These are phyloP conservation scores for Sebastes nivosus DNA, from an alignment of 2,797 vertebrate genomes.

Conservation along the genomic window DNA sequence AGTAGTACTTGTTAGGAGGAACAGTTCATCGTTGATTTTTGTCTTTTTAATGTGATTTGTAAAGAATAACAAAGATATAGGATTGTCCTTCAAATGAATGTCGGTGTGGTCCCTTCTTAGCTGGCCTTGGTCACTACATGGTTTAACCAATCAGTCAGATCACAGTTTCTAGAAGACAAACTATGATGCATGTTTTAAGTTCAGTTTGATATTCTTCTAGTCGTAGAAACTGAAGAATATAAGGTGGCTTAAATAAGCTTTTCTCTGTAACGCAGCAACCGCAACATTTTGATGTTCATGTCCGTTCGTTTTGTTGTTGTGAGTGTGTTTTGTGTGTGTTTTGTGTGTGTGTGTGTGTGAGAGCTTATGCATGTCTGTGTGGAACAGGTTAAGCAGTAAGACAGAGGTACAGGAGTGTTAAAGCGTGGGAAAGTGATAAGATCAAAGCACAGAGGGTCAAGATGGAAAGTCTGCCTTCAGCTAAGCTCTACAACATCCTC, in stretches of 20 bases:
- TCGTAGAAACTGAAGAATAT: neutral
- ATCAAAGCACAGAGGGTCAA: constrained; percentile 53
- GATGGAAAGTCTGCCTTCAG: constrained; percentile 55
- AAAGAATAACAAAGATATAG: neutral
- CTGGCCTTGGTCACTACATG: neutral
- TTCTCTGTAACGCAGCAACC: neutral
- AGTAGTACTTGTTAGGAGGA: neutral
- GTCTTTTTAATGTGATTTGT: neutral
- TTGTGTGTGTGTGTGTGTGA: neutral
- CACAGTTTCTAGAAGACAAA: neutral
- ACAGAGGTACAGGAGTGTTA: constrained; percentile 3
- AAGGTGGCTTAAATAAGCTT: neutral
- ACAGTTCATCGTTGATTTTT: neutral
- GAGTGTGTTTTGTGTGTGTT: neutral
- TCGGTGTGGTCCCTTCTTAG: neutral
- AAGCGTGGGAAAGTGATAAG: constrained; percentile 62
- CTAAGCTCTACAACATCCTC: constrained; percentile 3
- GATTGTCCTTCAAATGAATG: neutral
- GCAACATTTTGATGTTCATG: neutral
- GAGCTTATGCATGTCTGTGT: neutral
- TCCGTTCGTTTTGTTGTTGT: neutral
- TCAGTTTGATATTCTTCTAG: neutral
- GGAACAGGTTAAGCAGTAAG: neutral
- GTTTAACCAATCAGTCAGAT: neutral
- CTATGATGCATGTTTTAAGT: neutral